Percentiles rank a stretch among this genome's conserved stretches.
Evolutionary conservation across 2,888 invertebrate genomes (phyloP).

Genomic region (Unio delphinus): DNA sequence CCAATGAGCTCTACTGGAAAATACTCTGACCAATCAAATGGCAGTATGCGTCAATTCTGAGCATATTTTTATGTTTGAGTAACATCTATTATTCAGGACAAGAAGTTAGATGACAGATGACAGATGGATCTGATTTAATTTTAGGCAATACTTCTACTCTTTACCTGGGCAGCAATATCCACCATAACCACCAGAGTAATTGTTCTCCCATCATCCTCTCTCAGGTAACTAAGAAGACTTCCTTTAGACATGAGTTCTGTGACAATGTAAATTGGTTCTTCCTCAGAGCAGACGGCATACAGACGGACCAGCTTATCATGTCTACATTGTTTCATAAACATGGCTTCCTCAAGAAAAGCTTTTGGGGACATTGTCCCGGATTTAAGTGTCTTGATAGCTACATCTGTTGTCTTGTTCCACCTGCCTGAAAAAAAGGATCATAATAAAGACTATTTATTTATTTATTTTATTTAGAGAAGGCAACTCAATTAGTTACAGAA

Average conservation of each 20-base stretch:
- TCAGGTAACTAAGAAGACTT: conserved; percentile 90
- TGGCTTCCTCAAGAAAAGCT: conserved; percentile 97
- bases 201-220: conserved; percentile 85
- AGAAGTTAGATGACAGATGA: no score
- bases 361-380: conserved; percentile 97
- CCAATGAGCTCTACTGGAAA: no score
- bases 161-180: conserved; percentile 92
- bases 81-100: no score
- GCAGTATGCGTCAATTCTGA: no score
- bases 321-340: conserved; percentile 98
- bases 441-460: no score
- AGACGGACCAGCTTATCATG: conserved; percentile 95
- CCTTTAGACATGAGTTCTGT: conserved; percentile 92
- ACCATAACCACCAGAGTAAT: conserved; percentile 91
- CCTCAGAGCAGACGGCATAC: conserved; percentile 93
- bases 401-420: conserved; percentile 95
- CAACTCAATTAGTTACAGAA: no score
- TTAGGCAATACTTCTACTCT: no score
- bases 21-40: no score
- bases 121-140: no score
- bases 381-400: conserved; percentile 96
- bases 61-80: no score
- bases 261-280: conserved; percentile 95
- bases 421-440: conserved; percentile 74
- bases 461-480: no score